A percentile compares a stretch with the other conserved stretches of the same genome.
phyloP scores from a whole-genome alignment of 2,797 vertebrate species.

The Anniella stebbinsi region DNA sequence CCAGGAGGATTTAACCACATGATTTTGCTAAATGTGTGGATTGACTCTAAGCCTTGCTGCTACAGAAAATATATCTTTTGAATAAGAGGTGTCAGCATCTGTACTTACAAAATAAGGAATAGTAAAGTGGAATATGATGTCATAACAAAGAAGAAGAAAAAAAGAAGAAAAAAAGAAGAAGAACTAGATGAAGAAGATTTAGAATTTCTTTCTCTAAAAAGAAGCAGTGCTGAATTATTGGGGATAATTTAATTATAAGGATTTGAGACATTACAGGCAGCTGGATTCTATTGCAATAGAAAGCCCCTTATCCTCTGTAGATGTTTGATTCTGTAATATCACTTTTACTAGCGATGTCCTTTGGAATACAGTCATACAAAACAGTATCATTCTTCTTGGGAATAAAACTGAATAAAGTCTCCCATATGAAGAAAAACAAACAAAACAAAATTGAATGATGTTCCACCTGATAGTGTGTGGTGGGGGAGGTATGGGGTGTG shows the following conservation, averaged over 20 bases:
- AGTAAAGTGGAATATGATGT: too few relatives aligned
- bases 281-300: background rate
- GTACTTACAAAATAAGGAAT: too few relatives aligned
- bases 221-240: background rate
- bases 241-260: background rate
- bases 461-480: background rate
- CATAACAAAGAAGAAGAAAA: too few relatives aligned
- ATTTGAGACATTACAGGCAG: background rate
- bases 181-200: background rate
- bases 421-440: background rate
- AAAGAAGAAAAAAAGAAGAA: background rate
- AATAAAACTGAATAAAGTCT: background rate
- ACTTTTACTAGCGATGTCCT: background rate
- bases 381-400: background rate
- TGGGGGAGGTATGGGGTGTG: too few relatives aligned
- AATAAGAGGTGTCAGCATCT: background rate
- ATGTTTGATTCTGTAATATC: background rate
- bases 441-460: background rate
- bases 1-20: background rate
- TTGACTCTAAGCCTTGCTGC: background rate
- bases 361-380: background rate
- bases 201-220: background rate
- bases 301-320: background rate
- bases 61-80: background rate
- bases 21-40: background rate